Evolutionary conservation across 2,797 vertebrate species (phyloP).

Genomic region (Iguana delicatissima): DNA sequence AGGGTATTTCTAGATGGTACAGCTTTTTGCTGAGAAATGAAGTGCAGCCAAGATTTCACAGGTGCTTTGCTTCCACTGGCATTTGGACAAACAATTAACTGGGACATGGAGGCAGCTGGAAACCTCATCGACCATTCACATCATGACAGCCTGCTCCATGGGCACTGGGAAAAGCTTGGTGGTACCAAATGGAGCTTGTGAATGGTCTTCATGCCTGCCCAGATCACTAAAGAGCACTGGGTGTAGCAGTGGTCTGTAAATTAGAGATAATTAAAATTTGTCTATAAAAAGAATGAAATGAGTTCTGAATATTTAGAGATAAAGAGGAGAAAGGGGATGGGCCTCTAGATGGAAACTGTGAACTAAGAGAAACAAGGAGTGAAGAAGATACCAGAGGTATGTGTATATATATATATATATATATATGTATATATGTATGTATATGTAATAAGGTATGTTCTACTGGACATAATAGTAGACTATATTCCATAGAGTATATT

Average conservation of each 20-base stretch:
- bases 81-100: conserved; percentile 30
- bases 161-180: background rate
- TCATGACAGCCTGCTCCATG: conserved; percentile 7
- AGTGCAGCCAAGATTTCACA: conserved; percentile 54
- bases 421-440: no score
- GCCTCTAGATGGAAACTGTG: background rate
- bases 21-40: conserved; percentile 42
- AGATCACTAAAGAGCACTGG: background rate
- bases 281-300: background rate
- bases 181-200: background rate
- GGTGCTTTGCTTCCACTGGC: conserved; percentile 54
- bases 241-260: background rate
- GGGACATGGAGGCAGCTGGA: background rate
- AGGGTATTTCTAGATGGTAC: conserved; percentile 45
- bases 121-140: background rate
- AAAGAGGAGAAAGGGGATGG: background rate
- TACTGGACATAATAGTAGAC: background rate
- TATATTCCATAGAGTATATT: background rate
- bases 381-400: background rate
- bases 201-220: background rate
- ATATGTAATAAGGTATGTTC: background rate
- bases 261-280: background rate
- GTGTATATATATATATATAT: no score
- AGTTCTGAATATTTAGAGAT: background rate
- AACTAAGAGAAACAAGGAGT: background rate